Evolutionary conservation across 1,140 invertebrate genomes (phyloP).

Genomic region (Ganaspis sp.): DNA sequence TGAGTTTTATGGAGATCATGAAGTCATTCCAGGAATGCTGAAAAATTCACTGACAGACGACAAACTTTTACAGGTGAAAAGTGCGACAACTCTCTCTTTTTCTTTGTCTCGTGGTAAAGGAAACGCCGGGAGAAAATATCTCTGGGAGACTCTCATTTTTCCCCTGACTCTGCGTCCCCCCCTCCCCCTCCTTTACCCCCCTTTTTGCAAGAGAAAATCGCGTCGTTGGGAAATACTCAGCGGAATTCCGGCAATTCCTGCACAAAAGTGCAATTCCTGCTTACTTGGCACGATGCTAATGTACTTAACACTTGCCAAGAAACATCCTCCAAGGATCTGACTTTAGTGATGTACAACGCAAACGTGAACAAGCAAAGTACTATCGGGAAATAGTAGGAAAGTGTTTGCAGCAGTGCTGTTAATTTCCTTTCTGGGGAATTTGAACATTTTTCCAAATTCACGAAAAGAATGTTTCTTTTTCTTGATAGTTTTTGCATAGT

Average conservation of each 20-base stretch:
- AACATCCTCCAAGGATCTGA: conserved; percentile 11
- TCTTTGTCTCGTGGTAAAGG: neutral
- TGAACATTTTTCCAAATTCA: neutral
- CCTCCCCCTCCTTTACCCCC: neutral
- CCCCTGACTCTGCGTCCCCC: too few relatives aligned
- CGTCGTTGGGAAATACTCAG: neutral
- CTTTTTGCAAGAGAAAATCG: neutral
- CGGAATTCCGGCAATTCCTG: conserved; percentile 8
- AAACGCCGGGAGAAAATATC: conserved; percentile 18
- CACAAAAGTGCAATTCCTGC: neutral
- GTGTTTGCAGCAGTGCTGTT: too few relatives aligned
- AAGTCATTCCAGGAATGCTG: neutral
- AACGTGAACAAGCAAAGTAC: neutral
- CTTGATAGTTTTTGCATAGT: too few relatives aligned
- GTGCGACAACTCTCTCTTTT: conserved; percentile 21
- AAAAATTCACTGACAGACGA: neutral
- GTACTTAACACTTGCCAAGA: neutral
- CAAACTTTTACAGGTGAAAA: neutral
- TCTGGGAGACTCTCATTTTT: conserved; percentile 24
- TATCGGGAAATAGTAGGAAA: neutral
- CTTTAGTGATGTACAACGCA: conserved; percentile 11
- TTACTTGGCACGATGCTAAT: conserved; percentile 28
- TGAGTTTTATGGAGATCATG: neutral
- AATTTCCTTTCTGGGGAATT: neutral
- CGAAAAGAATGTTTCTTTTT: too few relatives aligned